Base-by-base conservation (phyloP, 2,797 vertebrate genomes). In the Eulemur mongoz region DNA sequence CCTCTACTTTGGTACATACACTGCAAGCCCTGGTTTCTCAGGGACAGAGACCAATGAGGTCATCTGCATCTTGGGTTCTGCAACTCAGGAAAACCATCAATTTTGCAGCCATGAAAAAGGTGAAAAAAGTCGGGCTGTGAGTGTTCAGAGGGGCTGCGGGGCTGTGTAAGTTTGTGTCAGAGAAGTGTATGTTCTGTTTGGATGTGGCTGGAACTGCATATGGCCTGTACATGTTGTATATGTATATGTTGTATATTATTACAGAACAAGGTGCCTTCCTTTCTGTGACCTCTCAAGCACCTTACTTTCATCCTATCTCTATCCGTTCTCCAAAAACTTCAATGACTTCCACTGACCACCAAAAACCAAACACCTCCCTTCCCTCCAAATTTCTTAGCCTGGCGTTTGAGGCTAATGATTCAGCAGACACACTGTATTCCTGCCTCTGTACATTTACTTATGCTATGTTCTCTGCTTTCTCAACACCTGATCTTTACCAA, bases 51-150 rank as follows among this genome's bases (percentile, higher is more conserved):
- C 57, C 1, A 7, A 97, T 92, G 85, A 93, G 78, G 52, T 69
- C 5, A 0, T 79, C 80, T 61, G 54, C 57, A 87, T 89, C 76
- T 59, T 89, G 89, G 79, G 72, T 45, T 27, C 69, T 89, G 93
- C 76, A 90, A 40, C 81, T 95, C 88, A 90, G 87, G 38, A 94
- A 63, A 95, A 69, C 69, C 84, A 57, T 93, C 89, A 40, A n/a
- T 57, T 87, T 92, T 94, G 76, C 40, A 38, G 67, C 40, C 65
- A 38, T 1, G 30, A 65, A 35, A 83, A 90, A 95, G 63, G 54
- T 89, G 50, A 14, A 22, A 48, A 40, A 43, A 69, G 14, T 2
- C 70, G 57, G 92, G 61, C 84, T 57, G 59, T 78, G 94, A 96
- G 92, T 87, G 54, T 45, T 80, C 27, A 5, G 27, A 78, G 87